Evolutionary conservation across 2,797 vertebrate genomes (phyloP), one percentile per base, ranked within the genome.

Genomic region (Sandelia bainsii): DNA sequence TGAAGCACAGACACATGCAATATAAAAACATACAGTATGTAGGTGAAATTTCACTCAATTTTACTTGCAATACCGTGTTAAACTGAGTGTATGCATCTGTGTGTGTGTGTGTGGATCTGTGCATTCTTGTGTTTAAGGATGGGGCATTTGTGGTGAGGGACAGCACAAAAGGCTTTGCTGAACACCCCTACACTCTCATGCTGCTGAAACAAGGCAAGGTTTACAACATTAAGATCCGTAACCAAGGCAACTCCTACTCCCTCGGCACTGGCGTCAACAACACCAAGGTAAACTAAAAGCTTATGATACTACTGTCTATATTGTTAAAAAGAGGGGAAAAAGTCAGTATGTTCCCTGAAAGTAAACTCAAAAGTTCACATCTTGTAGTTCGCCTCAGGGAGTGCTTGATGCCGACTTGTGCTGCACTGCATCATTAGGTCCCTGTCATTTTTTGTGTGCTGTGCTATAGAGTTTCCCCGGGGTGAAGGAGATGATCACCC

Each of bases 141-240:
- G 96, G 96, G 48, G 90, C 96, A 1, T 98, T 96, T 77, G 83
- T 98, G 78, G 95, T 97, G 66, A 95, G 96, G 81, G 95, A 97
- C 90, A 97, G 96, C 88, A 95, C 96, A 22, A 93, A 90, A n/a
- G 84, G 93, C 71, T 92, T 89, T 0, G 9, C n/a, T 0, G 87
- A 89, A 57, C 96, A 98, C 32, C 96, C 96, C 0, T 97, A 96
- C 37, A 97, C 97, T 0, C 93, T 97, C 69, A 97, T 98, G 96
- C 94, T 97, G n/a, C 77, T 97, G 66, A 96, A 95, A 87, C 92
- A 94, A 85, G 91, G 90, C 29, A 97, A 96, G 85, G 94, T 97
- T 64, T 97, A 96, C 88, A 98, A 98, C 89, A 95, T 98, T 71
- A 95, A 94, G 87, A 97, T 97, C 69, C 93, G 95, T 11, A 95